A percentile compares a stretch with the other conserved stretches of the same genome.
These are phyloP conservation scores for Sciurus vulgaris DNA, from an alignment of 2,797 vertebrate genomes.

Conservation along the genomic window DNA sequence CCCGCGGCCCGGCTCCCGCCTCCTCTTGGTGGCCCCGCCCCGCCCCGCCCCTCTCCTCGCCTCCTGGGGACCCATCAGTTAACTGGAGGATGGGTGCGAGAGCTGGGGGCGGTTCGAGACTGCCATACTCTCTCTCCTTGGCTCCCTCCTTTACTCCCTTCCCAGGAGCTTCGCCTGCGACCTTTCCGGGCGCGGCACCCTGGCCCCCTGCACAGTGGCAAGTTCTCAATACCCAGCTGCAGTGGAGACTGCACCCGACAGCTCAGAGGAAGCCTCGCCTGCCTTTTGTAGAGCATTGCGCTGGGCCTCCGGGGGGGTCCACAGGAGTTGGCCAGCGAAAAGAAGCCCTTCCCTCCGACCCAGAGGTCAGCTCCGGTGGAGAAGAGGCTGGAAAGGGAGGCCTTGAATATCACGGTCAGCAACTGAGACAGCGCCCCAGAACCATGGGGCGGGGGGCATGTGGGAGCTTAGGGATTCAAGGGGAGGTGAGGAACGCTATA, in stretches of 20 bases:
- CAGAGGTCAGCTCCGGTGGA: neutral
- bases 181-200: neutral
- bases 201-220: neutral
- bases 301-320: neutral
- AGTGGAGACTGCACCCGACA: neutral
- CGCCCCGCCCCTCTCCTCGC: slow-evolving; percentile 17
- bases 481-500: neutral
- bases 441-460: neutral
- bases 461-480: neutral
- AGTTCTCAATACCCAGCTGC: neutral
- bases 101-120: neutral
- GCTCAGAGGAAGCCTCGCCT: neutral
- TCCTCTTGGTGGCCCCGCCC: slow-evolving; percentile 64
- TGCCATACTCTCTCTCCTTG: neutral
- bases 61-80: neutral
- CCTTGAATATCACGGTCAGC: neutral
- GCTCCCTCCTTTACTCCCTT: neutral
- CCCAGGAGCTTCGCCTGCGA: neutral
- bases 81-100: neutral
- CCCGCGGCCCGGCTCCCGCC: neutral
- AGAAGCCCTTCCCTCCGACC: neutral
- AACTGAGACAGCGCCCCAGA: neutral
- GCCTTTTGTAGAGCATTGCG: neutral
- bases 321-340: neutral
- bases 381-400: neutral